Base-by-base conservation (phyloP, 2,113 vertebrate species). In the Nibea coibor region DNA sequence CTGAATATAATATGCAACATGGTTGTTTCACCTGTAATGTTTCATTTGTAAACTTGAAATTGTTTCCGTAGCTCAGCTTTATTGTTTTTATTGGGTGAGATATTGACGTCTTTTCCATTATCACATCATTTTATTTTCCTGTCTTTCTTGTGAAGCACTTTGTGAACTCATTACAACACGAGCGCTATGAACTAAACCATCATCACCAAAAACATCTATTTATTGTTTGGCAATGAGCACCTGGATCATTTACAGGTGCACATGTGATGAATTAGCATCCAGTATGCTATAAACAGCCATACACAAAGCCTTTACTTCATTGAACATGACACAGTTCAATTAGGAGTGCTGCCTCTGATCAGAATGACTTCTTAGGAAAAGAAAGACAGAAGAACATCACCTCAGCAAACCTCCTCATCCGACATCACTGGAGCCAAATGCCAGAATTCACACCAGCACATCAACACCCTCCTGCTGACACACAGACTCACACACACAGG, bases 401-500 rank as follows among this genome's bases (percentile, higher is more conserved):
- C 35, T 9, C 35, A 39, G 35, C 35, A 35, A 35, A 35, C 7
- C 35, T 35, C 7, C 8, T 39, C 35, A 39, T 39, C 35, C 8
- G 35, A 35, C 35, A 67, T 75, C 78, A 26, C 51, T 77, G 81
- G 51, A 56, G 82, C 67, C 57, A 15, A 16, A 3, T n/a, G 84
- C 84, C 73, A 84, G 75, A 77, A 69, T 43, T 72, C 64, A 81
- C 71, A 47, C 63, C 39, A 72, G 61, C 57, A 9, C 61, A 77
- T 54, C 51, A 79, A 47, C 74, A 67, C 78, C 59, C 79, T 80
- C 75, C 63, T 54, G 62, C 80, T 77, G 78, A 63, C 48, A 54
- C 42, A 48, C 10, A 61, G 35, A 82, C 75, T 59, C 48, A 54
- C 51, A 48, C 11, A 10, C 54, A 35, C 28, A 35, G 35, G 42